These are phyloP conservation scores for Pachypanchax playfairii DNA, from an alignment of 2,113 vertebrate species.

Conservation along the genomic window DNA sequence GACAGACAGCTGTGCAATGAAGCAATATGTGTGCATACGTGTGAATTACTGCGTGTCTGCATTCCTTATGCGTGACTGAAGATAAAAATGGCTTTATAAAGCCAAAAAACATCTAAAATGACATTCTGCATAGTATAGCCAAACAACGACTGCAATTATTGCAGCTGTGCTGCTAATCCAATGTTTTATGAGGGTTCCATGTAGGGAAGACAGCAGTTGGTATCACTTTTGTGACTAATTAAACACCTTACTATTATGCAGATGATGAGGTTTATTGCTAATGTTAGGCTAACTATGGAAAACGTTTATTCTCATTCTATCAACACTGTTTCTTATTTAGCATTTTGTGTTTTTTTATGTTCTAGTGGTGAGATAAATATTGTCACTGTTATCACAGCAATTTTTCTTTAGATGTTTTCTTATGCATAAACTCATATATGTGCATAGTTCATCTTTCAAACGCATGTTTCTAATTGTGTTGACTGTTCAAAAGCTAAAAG, in stretches of 20 bases:
- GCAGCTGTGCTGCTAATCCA: neutral
- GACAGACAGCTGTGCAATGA: slow-evolving; percentile 14
- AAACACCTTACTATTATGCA: too few species aligned
- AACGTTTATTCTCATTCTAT: neutral
- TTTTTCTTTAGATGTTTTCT: slow-evolving; percentile 18
- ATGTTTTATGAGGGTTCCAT: neutral
- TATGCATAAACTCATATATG: slow-evolving; percentile 4
- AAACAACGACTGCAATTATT: neutral
- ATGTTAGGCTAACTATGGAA: too few species aligned
- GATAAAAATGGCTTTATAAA: neutral
- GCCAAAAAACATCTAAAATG: neutral
- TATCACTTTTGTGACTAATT: neutral
- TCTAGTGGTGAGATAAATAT: neutral
- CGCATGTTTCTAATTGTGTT: slow-evolving; percentile 46
- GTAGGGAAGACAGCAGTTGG: too few species aligned
- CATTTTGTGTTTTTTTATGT: neutral
- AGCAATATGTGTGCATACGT: slow-evolving; percentile 6
- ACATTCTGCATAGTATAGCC: neutral
- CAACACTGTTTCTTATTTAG: neutral
- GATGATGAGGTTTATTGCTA: too few species aligned
- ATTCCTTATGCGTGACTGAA: neutral
- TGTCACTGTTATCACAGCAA: slow-evolving; percentile 3
- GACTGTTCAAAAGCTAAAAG: slow-evolving; percentile 44
- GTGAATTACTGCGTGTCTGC: slow-evolving; percentile 3
- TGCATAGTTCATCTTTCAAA: slow-evolving; percentile 19